Base-by-base conservation (phyloP, 2,113 vertebrate genomes). In the Epinephelus lanceolatus region DNA sequence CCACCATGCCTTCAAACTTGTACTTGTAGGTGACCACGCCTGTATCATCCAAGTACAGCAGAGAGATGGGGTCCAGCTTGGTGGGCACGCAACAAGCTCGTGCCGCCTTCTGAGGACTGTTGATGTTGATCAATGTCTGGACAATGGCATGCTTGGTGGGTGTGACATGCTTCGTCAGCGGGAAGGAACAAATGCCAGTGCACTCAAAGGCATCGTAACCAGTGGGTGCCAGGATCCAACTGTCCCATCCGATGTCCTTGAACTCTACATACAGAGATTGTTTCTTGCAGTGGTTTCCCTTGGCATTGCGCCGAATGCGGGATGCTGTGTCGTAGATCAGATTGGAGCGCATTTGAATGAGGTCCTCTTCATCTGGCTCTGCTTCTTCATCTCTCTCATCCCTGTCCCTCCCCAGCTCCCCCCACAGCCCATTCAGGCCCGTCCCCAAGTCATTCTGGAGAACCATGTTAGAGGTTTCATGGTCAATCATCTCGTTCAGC, bases 201-300 rank as follows among this genome's bases (percentile, higher is more conserved):
- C 98, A 99, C 88, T 99, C 97, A 0, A 96, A 99, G 5, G 98
- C 98, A 71, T 99, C 98, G 0, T 99, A 99, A 5, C 97, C 97
- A 0, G 95, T 86, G 0, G 98, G 98, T 0, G 98, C 98, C 0
- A 99, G 96, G 92, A 99, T 98, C 98, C 98, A 99, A 51, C 96
- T 98, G 88, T 99, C 97, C 98, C 98, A 99, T 12, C 98, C 98
- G 0, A 99, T 99, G 78, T 99, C 98, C 88, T 99, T 99, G 94
- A 99, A 99, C 88, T 99, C 97, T 0, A 99, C 97, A 23, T 97
- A 98, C 51, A 99, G 96, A 0, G 97, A 96, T 12, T 95, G 97
- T 81, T 96, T 98, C 90, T 97, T 98, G 93, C 98, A 99, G 84
- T 97, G 97, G 92, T 98, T 98, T n/a, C 97, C 97, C 61, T 98